These are phyloP conservation scores for Nomada fabriciana DNA, from an alignment of 2,888 invertebrate species.

Conservation along the genomic window DNA sequence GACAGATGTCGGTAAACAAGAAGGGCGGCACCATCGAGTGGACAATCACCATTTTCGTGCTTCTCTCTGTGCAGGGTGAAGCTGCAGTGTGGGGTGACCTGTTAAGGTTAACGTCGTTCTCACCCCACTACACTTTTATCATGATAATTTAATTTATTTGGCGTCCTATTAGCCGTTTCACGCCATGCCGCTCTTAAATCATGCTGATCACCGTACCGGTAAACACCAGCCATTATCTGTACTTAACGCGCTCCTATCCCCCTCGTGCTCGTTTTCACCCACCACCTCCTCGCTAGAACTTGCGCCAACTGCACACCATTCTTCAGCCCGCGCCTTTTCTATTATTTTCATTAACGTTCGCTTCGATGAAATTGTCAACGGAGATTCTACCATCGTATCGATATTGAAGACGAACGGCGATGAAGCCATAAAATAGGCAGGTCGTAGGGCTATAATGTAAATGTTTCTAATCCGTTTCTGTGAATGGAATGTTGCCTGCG, in stretches of 20 bases:
- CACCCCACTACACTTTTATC: slow-evolving; percentile 75
- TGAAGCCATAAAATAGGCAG: background rate
- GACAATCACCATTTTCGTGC: slow-evolving; percentile 80
- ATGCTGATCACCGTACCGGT: slow-evolving; percentile 80
- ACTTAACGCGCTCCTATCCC: slow-evolving; percentile 72
- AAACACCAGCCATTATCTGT: slow-evolving; percentile 81
- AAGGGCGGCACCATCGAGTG: slow-evolving; percentile 82
- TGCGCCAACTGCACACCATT: background rate
- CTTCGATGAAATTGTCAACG: background rate
- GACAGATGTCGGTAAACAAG: slow-evolving; percentile 84
- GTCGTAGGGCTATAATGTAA: too few species aligned
- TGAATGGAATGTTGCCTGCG: too few species aligned
- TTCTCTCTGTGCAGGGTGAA: slow-evolving; percentile 67
- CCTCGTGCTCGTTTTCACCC: slow-evolving; percentile 20
- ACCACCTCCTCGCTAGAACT: background rate
- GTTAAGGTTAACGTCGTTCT: slow-evolving; percentile 62
- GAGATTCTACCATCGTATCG: too few species aligned
- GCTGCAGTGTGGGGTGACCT: slow-evolving; percentile 42
- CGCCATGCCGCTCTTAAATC: slow-evolving; percentile 79
- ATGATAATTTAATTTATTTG: slow-evolving; percentile 84
- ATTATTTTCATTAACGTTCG: background rate
- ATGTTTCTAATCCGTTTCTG: too few species aligned
- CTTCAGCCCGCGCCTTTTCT: too few species aligned
- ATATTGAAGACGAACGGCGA: background rate
- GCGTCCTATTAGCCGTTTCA: slow-evolving; percentile 81